These are phyloP conservation scores for Loriculus beryllinus DNA, from an alignment of 2,797 vertebrate species.

Conservation along the genomic window DNA sequence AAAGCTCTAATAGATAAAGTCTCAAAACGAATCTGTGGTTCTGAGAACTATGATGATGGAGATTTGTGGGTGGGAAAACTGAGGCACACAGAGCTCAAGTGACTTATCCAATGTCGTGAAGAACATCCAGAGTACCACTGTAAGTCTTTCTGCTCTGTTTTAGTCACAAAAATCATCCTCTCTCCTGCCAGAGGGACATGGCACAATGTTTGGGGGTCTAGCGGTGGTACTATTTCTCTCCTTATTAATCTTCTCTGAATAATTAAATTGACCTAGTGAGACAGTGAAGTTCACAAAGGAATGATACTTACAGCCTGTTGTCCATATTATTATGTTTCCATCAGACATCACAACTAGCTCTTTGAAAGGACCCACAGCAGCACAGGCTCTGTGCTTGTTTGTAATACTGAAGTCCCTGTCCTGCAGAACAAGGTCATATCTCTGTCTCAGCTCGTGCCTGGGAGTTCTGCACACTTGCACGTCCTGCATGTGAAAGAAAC, in stretches of 20 bases:
- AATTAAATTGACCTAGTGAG: constrained; percentile 53
- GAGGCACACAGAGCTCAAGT: background rate
- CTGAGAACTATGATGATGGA: background rate
- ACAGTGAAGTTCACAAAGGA: background rate
- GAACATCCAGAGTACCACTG: background rate
- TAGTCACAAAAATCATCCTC: background rate
- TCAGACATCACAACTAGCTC: background rate
- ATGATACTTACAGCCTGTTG: background rate
- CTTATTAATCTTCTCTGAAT: constrained; percentile 20
- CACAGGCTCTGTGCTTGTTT: background rate
- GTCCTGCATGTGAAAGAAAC: background rate
- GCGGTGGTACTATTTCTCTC: background rate
- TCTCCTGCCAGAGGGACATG: background rate
- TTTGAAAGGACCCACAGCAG: constrained; percentile 4
- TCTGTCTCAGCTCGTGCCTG: background rate
- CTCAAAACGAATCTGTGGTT: background rate
- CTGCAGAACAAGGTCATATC: background rate
- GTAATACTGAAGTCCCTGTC: background rate
- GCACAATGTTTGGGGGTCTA: background rate
- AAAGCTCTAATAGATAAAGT: background rate
- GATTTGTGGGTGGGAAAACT: background rate
- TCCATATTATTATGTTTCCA: background rate
- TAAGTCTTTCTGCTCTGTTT: background rate
- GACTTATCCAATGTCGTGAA: background rate
- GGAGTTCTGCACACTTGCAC: background rate